A percentile compares a stretch with the other conserved stretches of the same genome.
Evolutionary conservation across 1,140 invertebrate genomes (phyloP).

Genomic region (Ooceraea biroi): DNA sequence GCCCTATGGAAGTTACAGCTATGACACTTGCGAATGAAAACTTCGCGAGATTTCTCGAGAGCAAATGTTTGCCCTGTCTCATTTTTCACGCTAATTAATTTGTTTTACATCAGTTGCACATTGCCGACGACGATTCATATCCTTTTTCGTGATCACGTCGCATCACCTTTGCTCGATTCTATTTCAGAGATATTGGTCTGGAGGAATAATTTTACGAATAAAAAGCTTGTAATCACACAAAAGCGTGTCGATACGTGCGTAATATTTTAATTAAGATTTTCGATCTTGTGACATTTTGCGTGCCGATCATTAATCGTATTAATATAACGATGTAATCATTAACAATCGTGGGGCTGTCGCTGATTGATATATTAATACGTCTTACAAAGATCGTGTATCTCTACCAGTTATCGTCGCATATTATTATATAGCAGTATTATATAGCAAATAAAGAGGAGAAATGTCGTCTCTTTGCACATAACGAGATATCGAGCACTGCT

Average conservation of each 20-base stretch:
- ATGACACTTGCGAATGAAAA: slow-evolving; percentile 69
- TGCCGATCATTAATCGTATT: slow-evolving; percentile 21
- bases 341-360: slow-evolving; percentile 13
- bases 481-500: slow-evolving; percentile 15
- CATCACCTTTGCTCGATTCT: slow-evolving; percentile 33
- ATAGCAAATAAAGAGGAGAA: slow-evolving; percentile 30
- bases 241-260: not conserved
- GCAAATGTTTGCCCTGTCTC: slow-evolving; percentile 17
- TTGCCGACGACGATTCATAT: slow-evolving; percentile 55
- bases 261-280: slow-evolving; percentile 29
- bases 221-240: slow-evolving; percentile 25
- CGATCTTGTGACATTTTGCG: not conserved
- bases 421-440: not conserved
- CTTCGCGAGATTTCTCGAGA: slow-evolving; percentile 41
- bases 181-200: slow-evolving; percentile 16
- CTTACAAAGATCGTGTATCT: slow-evolving; percentile 11
- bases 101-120: slow-evolving; percentile 50
- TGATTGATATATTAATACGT: slow-evolving; percentile 8
- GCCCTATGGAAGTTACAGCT: slow-evolving; percentile 66
- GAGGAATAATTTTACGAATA: slow-evolving; percentile 45
- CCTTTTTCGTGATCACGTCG: not conserved
- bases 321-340: slow-evolving; percentile 6
- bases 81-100: slow-evolving; percentile 44
- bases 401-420: slow-evolving; percentile 5
- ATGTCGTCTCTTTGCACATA: slow-evolving; percentile 1